Evolutionary conservation across 2,888 invertebrate genomes (phyloP).

Genomic region (Lydus trimaculatus): DNA sequence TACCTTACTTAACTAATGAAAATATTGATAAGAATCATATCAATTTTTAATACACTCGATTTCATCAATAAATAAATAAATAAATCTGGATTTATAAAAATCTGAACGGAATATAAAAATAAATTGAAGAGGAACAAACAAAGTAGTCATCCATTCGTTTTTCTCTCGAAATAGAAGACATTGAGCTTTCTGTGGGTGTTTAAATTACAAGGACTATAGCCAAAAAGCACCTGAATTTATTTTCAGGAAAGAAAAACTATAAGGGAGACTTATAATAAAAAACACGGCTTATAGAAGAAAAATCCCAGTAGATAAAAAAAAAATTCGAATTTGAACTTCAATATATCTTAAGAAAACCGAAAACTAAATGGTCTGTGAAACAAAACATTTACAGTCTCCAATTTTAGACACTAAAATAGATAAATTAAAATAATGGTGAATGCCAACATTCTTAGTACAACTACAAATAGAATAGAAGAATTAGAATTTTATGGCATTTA

Average conservation of each 20-base stretch:
- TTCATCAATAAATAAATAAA: neutral
- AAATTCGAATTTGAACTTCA: neutral
- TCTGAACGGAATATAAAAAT: conserved; percentile 5
- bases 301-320: neutral
- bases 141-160: neutral
- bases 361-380: conserved; percentile 9
- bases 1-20: neutral
- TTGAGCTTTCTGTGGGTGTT: conserved; percentile 24
- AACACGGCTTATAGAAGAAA: neutral
- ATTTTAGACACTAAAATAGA: conserved; percentile 24
- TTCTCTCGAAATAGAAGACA: conserved; percentile 25
- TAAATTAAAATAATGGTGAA: conserved; percentile 24
- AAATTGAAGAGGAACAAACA: neutral
- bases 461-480: conserved; percentile 23
- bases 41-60: neutral
- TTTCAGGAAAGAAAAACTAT: conserved; percentile 4
- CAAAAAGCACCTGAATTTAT: conserved; percentile 28
- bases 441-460: conserved; percentile 16
- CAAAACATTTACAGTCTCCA: conserved; percentile 25
- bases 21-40: neutral
- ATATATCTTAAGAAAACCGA: neutral
- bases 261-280: neutral
- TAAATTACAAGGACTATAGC: conserved; percentile 14
- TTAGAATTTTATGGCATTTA: conserved; percentile 7
- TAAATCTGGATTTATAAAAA: too few relatives aligned